Conservation (phyloP, 1,140 invertebrate species). For the Diachasma alloeum region DNA sequence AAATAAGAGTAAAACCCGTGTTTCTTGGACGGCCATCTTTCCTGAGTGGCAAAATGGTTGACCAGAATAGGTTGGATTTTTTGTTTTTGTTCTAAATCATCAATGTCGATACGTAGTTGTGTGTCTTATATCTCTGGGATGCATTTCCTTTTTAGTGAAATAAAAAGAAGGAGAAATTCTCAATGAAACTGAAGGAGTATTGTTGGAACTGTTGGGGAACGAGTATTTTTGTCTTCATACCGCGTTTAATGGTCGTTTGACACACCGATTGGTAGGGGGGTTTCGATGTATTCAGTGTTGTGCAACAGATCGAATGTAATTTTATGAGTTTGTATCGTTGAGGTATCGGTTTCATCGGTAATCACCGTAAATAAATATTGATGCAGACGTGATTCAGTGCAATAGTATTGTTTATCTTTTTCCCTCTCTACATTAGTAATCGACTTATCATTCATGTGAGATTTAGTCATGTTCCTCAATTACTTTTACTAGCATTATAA, state of each 20-base stretch:
- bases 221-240: neutral
- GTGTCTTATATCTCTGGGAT: neutral
- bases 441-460: no score
- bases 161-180: neutral
- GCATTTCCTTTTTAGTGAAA: neutral
- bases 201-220: neutral
- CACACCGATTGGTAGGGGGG: no score
- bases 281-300: no score
- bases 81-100: conserved; percentile 8
- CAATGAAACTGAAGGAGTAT: neutral
- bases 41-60: conserved; percentile 26
- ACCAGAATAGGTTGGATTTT: conserved; percentile 12
- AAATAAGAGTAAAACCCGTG: conserved; percentile 28
- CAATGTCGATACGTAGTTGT: neutral
- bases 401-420: no score
- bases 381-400: neutral
- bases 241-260: no score
- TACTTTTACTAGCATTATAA: no score
- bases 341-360: neutral
- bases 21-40: conserved; percentile 35
- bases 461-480: no score
- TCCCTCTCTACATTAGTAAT: no score
- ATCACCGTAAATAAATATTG: neutral
- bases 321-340: no score
- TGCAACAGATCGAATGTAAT: no score